A percentile compares a stretch with the other conserved stretches of the same genome.
phyloP scores from a whole-genome alignment of 2,113 vertebrate species.

The Setophaga coronata region DNA sequence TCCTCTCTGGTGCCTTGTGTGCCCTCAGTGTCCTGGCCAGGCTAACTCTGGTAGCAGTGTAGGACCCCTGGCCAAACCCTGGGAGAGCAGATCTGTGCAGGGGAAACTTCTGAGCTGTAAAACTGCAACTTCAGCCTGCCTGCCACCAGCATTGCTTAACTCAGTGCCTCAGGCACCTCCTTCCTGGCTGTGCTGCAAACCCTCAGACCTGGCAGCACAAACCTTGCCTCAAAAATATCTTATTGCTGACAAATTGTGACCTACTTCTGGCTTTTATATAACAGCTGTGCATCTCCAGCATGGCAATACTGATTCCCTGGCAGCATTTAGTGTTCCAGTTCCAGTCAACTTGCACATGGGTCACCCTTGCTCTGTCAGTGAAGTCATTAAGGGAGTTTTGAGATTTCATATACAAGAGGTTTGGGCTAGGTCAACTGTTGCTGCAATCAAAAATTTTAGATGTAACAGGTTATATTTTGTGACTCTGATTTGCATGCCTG shows the following conservation, averaged over 20 bases:
- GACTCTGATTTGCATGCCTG: background rate
- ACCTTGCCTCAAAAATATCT: background rate
- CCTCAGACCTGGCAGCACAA: background rate
- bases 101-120: background rate
- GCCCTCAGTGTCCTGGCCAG: background rate
- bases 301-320: background rate
- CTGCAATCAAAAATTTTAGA: background rate
- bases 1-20: background rate
- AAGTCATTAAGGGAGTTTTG: background rate
- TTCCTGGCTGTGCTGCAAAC: background rate
- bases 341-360: background rate
- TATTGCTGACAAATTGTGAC: background rate
- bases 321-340: background rate
- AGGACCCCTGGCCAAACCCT: background rate
- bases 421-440: background rate
- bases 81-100: background rate
- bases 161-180: background rate
- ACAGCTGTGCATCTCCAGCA: background rate
- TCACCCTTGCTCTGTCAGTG: background rate
- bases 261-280: background rate
- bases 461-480: rapidly evolving
- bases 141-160: background rate
- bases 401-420: background rate
- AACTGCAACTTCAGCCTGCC: background rate
- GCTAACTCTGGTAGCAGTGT: background rate